phyloP scores from a whole-genome alignment of 2,113 vertebrate genomes.

The Pipa parva region DNA sequence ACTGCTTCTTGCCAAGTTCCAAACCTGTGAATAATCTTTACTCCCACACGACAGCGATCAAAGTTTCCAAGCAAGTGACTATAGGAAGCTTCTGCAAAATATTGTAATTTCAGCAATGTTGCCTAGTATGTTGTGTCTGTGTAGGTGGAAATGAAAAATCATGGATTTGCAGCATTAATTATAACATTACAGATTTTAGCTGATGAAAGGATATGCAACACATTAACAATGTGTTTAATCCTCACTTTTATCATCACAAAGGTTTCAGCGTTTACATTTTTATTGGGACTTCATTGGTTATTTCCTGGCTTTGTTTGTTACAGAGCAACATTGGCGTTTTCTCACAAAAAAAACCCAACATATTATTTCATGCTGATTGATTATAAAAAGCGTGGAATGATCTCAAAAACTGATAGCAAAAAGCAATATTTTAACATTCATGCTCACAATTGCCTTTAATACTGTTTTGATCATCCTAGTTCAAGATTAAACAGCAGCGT shows the following conservation, averaged over 20 bases:
- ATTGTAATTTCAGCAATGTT: neutral
- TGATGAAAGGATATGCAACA: slow-evolving; percentile 8
- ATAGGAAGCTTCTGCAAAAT: neutral
- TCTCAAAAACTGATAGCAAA: no score
- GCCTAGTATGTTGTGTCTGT: slow-evolving; percentile 7
- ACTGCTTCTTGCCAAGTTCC: slow-evolving; percentile 2
- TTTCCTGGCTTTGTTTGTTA: no score
- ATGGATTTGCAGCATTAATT: neutral
- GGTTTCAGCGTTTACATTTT: neutral
- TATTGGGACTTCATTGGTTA: no score
- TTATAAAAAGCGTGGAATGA: no score
- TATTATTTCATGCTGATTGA: no score
- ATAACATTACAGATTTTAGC: slow-evolving; percentile 17
- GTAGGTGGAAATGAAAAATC: slow-evolving; percentile 21
- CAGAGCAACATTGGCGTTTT: no score
- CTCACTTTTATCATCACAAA: neutral
- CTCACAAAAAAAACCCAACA: no score
- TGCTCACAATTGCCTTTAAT: no score
- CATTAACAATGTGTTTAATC: neutral
- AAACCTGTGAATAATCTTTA: slow-evolving; percentile 19
- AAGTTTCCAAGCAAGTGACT: slow-evolving; percentile 15
- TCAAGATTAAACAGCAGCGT: no score
- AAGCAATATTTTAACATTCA: no score
- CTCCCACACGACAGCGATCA: slow-evolving; percentile 19
- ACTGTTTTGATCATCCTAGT: no score